These are phyloP conservation scores for Alaudala cheleensis DNA, from an alignment of 2,113 vertebrate species.

Conservation along the genomic window DNA sequence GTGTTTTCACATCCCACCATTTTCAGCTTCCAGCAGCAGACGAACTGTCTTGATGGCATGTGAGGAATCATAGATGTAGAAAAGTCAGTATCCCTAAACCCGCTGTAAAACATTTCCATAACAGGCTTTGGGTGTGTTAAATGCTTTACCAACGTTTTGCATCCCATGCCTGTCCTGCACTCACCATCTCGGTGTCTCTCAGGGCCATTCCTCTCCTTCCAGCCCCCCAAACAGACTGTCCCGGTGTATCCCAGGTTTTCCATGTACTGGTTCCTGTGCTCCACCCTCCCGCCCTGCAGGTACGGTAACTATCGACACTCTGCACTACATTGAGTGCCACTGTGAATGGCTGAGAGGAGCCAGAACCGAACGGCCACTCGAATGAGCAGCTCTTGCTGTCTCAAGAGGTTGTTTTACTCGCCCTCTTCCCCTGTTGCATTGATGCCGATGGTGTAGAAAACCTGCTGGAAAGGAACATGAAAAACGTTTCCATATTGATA, in stretches of 20 bases:
- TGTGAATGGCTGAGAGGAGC: background rate
- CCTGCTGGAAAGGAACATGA: background rate
- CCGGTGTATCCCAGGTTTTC: background rate
- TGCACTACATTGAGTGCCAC: accelerated
- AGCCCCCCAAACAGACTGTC: background rate
- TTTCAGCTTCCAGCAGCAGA: accelerated
- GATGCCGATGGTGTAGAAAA: background rate
- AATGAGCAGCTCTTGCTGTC: background rate
- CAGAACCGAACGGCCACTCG: no score
- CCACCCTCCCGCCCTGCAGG: background rate
- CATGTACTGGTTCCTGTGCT: background rate
- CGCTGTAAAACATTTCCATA: background rate
- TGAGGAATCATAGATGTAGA: accelerated
- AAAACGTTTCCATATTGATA: background rate
- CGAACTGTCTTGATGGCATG: accelerated
- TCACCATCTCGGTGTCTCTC: background rate
- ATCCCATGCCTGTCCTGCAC: accelerated
- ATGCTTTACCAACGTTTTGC: no score
- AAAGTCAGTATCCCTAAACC: accelerated
- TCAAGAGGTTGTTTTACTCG: background rate
- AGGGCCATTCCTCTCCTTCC: background rate
- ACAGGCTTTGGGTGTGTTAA: background rate
- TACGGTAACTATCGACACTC: accelerated
- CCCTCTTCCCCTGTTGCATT: background rate
- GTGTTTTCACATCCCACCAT: accelerated